These are phyloP conservation scores for Actenoides hombroni DNA, from an alignment of 2,113 vertebrate species.

Conservation along the genomic window DNA sequence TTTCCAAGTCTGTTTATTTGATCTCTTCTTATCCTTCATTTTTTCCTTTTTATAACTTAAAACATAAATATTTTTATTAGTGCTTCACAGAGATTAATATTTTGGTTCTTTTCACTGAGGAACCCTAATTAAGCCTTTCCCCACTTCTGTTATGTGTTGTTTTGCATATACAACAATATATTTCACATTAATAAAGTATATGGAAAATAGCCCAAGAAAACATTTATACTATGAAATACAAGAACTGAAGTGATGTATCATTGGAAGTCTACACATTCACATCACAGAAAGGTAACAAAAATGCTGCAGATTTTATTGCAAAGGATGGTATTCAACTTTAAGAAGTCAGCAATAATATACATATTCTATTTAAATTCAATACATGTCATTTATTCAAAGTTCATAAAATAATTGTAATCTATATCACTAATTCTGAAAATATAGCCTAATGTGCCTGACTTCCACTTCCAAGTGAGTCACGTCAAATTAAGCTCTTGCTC, in stretches of 20 bases:
- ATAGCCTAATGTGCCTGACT: background rate
- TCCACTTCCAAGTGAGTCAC: background rate
- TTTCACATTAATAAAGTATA: background rate
- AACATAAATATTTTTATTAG: background rate
- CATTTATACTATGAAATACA: background rate
- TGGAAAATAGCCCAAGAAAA: background rate
- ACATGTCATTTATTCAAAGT: background rate
- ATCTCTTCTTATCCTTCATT: background rate
- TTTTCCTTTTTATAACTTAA: background rate
- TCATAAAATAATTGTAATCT: background rate
- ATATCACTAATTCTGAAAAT: background rate
- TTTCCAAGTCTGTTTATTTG: background rate
- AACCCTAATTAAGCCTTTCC: background rate
- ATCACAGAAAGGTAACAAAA: background rate
- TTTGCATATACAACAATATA: background rate
- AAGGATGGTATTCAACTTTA: background rate
- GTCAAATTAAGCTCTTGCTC: background rate
- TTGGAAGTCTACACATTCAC: background rate
- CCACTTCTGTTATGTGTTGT: background rate
- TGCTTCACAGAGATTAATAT: background rate
- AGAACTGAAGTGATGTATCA: background rate
- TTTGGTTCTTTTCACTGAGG: background rate
- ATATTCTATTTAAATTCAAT: background rate
- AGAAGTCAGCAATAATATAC: background rate
- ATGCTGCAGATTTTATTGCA: background rate